A percentile compares a stretch with the other conserved stretches of the same genome.
These are phyloP conservation scores for Oriolus oriolus DNA, from an alignment of 2,113 vertebrate genomes.

Conservation along the genomic window DNA sequence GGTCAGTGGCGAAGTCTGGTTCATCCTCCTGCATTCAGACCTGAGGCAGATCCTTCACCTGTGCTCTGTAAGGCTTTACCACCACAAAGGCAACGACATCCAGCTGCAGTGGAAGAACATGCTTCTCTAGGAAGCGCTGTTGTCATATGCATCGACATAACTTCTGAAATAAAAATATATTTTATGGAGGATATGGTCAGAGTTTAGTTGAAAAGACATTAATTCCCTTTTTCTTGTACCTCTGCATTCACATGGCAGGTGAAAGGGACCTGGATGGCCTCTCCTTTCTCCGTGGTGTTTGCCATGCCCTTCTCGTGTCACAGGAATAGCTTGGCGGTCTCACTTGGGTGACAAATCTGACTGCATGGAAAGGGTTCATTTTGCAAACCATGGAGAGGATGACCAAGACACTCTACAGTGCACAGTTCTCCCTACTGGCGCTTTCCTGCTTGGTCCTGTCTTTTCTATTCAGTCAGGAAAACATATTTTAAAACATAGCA, in stretches of 20 bases:
- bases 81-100: accelerated
- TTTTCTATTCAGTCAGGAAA: neutral
- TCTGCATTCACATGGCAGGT: neutral
- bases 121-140: neutral
- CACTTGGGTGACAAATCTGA: neutral
- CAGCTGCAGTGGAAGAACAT: neutral
- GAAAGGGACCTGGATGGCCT: neutral
- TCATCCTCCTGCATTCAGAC: neutral
- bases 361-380: neutral
- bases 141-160: neutral
- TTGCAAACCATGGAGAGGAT: too few species aligned
- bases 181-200: neutral
- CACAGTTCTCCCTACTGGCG: neutral
- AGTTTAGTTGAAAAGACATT: neutral
- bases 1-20: neutral
- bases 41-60: neutral
- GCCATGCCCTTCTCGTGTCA: accelerated
- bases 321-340: neutral
- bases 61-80: neutral
- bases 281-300: neutral
- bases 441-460: neutral
- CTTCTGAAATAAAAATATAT: neutral
- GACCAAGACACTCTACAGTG: neutral
- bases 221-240: neutral
- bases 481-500: neutral